Evolutionary conservation across 1,140 invertebrate genomes (phyloP), one percentile per base, ranked within the genome.

Genomic region (Drosophila ohnishii): DNA sequence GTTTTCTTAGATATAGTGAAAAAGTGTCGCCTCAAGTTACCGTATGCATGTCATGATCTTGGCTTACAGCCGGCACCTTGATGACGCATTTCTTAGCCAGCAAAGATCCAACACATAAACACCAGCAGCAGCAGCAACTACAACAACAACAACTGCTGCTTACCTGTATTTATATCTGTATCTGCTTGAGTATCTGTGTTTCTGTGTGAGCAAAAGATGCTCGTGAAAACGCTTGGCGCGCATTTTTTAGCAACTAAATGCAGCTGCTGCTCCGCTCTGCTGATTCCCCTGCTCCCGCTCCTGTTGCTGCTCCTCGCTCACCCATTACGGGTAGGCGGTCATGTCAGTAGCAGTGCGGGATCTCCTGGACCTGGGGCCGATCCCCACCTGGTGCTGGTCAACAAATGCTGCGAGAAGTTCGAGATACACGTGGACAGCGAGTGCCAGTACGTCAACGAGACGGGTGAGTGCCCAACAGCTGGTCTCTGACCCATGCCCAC

Each of bases 371-470:
- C 28, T 16, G 34, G 28, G 14, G 16, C 40, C n/a, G 83, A 87
- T 71, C 40, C 80, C 42, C 37, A 53, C 37, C 8, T 80, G 30
- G 79, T 87, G 51, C 32, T 91, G 74, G 93, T 96, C 48, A 95
- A 95, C 70, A 97, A 97, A 93, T 97, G 96, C 90, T 97, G 96
- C 92, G 95, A 95, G 82, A 90, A 91, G 19, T 92, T 94, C 71
- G 95, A 97, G 90, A 89, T 96, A 32, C 93, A 95, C 77, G 89
- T 96, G n/a, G 95, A 95, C 71, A 92, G 92, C 39, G 90, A 92
- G 61, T 96, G 96, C 90, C 93, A 93, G 76, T 91, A 93, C 70
- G 92, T 94, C 6, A 92, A 94, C 66, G 91, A 94, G 60, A 94
- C 94, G 48, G 90, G 90, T 91, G 72, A 91, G 90, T 63, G 34